These are phyloP conservation scores for Platycheirus albimanus DNA, from an alignment of 2,888 invertebrate species.

Conservation along the genomic window DNA sequence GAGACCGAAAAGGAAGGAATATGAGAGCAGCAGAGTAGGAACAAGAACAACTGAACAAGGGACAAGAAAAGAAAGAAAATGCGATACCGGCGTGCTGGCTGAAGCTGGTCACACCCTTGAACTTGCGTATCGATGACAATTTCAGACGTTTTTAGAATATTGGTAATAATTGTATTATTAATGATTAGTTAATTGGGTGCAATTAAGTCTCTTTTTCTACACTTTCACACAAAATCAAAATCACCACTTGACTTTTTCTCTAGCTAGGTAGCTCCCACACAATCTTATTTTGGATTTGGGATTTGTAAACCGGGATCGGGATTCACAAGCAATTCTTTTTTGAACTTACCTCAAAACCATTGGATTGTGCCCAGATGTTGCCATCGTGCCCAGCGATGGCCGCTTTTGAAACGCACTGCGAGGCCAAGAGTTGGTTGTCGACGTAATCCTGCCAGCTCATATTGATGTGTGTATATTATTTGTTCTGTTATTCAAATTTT, in stretches of 20 bases:
- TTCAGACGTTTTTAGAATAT: constrained; percentile 30
- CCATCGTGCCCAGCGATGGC: constrained; percentile 98
- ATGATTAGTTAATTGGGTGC: background rate
- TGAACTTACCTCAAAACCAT: constrained; percentile 94
- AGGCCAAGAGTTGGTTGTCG: constrained; percentile 97
- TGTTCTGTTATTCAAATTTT: constrained; percentile 66
- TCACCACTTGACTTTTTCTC: background rate
- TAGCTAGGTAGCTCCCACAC: background rate
- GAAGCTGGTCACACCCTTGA: constrained; percentile 82
- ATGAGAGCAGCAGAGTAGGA: constrained; percentile 34
- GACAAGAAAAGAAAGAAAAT: constrained; percentile 49
- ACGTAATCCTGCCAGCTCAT: constrained; percentile 99
- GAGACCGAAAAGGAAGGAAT: constrained; percentile 38
- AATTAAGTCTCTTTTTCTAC: no score
- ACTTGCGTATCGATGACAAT: constrained; percentile 77
- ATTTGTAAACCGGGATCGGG: no score
- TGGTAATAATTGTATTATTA: background rate
- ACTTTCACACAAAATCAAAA: no score
- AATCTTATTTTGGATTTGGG: no score
- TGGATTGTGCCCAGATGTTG: constrained; percentile 97
- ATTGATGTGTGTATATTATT: constrained; percentile 81
- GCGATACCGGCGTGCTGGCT: constrained; percentile 69
- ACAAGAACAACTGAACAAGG: no score
- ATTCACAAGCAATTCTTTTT: background rate
- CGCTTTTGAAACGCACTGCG: constrained; percentile 96